These are phyloP conservation scores for Caenorhabditis japonica DNA, from an alignment of 2,888 invertebrate species.

Conservation along the genomic window DNA sequence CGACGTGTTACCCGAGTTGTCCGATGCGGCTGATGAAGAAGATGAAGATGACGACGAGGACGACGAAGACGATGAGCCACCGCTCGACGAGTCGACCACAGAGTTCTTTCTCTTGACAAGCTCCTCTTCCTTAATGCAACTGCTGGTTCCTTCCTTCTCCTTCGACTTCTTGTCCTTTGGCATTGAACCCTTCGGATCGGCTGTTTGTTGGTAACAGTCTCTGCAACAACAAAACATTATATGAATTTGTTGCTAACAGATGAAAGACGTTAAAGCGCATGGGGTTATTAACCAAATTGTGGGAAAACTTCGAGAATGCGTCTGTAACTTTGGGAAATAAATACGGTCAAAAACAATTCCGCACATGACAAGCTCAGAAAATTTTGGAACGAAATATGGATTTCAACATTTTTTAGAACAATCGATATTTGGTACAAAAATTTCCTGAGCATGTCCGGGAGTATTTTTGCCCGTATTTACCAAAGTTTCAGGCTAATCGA, in stretches of 20 bases:
- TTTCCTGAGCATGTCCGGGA: no score
- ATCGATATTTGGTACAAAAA: no score
- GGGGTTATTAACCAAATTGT: no score
- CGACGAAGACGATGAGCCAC: slow-evolving; percentile 20
- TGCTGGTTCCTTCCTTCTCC: slow-evolving; percentile 16
- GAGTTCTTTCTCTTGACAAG: slow-evolving; percentile 27
- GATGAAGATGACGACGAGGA: neutral
- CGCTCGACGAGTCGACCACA: slow-evolving; percentile 28
- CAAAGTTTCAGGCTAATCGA: no score
- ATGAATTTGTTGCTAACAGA: neutral
- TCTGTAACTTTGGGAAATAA: no score
- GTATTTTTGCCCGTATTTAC: no score
- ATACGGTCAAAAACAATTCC: no score
- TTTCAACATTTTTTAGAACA: no score
- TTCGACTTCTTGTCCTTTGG: slow-evolving; percentile 42
- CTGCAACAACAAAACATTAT: slow-evolving; percentile 7
- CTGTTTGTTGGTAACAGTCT: slow-evolving; percentile 36
- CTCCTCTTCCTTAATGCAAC: slow-evolving; percentile 18
- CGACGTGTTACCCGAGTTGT: slow-evolving; percentile 7
- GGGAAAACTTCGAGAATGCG: no score
- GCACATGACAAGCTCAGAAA: no score
- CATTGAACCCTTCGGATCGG: slow-evolving; percentile 36
- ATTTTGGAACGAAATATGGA: no score
- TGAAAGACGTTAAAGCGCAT: neutral
- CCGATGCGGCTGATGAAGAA: slow-evolving; percentile 1